Base-by-base conservation (phyloP, 2,113 vertebrate genomes). In the Campylorhamphus procurvoides region DNA sequence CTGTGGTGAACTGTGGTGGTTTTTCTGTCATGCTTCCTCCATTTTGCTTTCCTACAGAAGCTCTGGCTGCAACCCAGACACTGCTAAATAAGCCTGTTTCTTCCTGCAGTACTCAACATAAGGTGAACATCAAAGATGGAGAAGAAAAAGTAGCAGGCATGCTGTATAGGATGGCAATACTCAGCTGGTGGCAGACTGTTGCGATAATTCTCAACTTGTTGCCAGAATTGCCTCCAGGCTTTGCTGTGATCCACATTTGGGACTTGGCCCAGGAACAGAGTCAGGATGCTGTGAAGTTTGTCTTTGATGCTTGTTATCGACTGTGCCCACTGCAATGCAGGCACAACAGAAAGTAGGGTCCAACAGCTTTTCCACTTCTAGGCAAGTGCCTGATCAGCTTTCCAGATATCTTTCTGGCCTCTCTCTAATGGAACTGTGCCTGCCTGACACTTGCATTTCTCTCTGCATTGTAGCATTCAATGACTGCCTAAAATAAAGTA, bases 191-290 rank as follows among this genome's bases (percentile, higher is more conserved):
- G 33, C 58, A 87, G 52, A 17, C 81, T 67, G 23, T 60, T 78
- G 72, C 72, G 50, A 64, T 84, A 59, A 49, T 87, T 91, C 84
- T 68, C 44, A 84, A 1, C 15, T 59, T 81, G 44, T 72, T 87
- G 64, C 73, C 67, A 89, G 44, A 89, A 87, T 52, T 89, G 69
- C 80, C 73, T 90, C 33, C 35, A 75, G 94, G 84, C 60, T 94
- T 91, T 53, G 8, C 86, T 89, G 8, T 95, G 83, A 94, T 89
- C 68, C 52, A 49, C 35, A 29, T 63, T 33, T 73, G 67, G 50
- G 88, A 14, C 63, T 84, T 90, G 78, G 82, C 52, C 44, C 46
- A 37, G 62, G 66, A 93, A 55, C 39, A 82, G 37, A 90, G 47
- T 47, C 44, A 49, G 74, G 63, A 53, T 71, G 71, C 72, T 80